Percentiles rank a stretch among this genome's conserved stretches.
Evolutionary conservation across 2,113 vertebrate species (phyloP).

Genomic region (Puma concolor): DNA sequence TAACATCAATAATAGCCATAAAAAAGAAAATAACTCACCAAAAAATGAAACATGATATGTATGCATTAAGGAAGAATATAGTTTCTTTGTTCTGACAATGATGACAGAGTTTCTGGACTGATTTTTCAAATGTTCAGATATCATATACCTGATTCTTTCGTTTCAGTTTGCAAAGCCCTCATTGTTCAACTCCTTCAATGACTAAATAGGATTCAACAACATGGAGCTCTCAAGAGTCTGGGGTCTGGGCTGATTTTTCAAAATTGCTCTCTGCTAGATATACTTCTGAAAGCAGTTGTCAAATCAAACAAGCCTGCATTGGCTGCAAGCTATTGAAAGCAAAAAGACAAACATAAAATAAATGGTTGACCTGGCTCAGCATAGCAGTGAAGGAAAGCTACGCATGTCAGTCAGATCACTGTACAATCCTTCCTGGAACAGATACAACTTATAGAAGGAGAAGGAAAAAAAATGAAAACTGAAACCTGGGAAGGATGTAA

Average conservation of each 20-base stretch:
- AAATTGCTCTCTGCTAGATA: slow-evolving; percentile 55
- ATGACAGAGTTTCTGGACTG: background rate
- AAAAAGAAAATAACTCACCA: background rate
- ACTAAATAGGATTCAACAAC: slow-evolving; percentile 34
- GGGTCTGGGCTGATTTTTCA: slow-evolving; percentile 37
- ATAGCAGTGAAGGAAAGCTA: slow-evolving; percentile 20
- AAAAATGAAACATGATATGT: background rate
- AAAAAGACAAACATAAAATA: slow-evolving; percentile 53
- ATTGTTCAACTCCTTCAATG: background rate
- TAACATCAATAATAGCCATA: background rate
- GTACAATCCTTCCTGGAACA: slow-evolving; percentile 13
- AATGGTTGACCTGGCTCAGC: slow-evolving; percentile 48
- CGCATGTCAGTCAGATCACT: slow-evolving; percentile 32
- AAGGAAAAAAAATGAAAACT: background rate
- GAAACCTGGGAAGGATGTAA: background rate
- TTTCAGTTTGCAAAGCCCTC: background rate
- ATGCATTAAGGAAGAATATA: background rate
- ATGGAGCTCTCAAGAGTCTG: background rate
- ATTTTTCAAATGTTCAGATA: background rate
- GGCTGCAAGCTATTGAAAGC: slow-evolving; percentile 45
- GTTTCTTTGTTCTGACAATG: background rate
- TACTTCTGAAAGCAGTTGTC: slow-evolving; percentile 68
- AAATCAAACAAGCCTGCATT: slow-evolving; percentile 49
- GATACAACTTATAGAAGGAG: slow-evolving; percentile 32
- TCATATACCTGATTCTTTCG: background rate